phyloP scores from a whole-genome alignment of 2,888 invertebrate species.

The Dasysyrphus albostriatus region DNA sequence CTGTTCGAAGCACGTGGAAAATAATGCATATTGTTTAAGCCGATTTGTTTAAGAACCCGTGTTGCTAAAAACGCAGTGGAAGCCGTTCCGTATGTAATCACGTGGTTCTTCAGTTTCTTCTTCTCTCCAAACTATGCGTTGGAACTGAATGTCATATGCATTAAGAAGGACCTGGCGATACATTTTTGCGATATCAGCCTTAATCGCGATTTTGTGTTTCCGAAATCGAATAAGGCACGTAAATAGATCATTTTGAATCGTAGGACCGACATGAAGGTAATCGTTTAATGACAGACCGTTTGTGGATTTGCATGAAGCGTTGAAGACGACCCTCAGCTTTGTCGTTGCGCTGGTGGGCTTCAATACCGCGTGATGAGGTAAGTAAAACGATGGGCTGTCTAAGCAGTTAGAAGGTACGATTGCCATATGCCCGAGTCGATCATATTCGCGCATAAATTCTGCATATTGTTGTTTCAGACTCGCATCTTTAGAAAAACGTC shows the following conservation, averaged over 20 bases:
- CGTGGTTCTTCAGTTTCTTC: conserved; percentile 21
- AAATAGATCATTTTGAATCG: conserved; percentile 27
- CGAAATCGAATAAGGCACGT: conserved; percentile 25
- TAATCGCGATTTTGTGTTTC: conserved; percentile 28
- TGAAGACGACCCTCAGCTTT: too few species aligned
- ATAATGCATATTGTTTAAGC: neutral
- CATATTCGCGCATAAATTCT: conserved; percentile 28
- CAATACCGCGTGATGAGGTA: too few species aligned
- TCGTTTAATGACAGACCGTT: conserved; percentile 35
- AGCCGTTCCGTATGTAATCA: conserved; percentile 42
- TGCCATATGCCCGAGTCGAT: neutral
- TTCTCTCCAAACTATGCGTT: conserved; percentile 44
- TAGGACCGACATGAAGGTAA: conserved; percentile 29
- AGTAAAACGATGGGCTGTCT: too few species aligned
- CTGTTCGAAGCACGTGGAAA: conserved; percentile 26
- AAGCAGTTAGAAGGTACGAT: neutral
- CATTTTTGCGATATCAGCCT: conserved; percentile 45
- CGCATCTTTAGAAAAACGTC: conserved; percentile 14
- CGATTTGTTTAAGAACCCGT: conserved; percentile 36
- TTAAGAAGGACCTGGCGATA: conserved; percentile 27
- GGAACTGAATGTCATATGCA: conserved; percentile 22
- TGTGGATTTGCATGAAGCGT: neutral
- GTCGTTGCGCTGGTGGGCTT: too few species aligned
- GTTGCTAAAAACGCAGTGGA: conserved; percentile 34
- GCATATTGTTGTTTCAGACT: conserved; percentile 22